A percentile compares a stretch with the other conserved stretches of the same genome.
These are phyloP conservation scores for Ibycter americanus DNA, from an alignment of 2,797 vertebrate genomes.

Conservation along the genomic window DNA sequence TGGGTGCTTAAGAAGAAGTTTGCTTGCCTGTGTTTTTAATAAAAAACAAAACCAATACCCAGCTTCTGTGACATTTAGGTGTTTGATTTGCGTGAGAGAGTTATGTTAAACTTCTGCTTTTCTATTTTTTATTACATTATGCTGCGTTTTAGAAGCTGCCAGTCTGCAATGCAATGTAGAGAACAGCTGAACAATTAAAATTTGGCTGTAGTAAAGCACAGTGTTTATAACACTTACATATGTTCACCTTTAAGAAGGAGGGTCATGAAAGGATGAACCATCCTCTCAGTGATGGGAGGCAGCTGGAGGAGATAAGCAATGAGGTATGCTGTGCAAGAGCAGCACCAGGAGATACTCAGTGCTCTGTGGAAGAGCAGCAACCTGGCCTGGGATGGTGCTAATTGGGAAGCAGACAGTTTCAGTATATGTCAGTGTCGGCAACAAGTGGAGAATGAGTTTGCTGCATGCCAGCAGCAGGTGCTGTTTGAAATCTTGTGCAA, in stretches of 20 bases:
- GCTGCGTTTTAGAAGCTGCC: neutral
- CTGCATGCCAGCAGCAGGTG: neutral
- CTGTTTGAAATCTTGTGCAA: neutral
- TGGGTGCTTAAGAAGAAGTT: neutral
- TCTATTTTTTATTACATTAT: neutral
- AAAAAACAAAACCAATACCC: neutral
- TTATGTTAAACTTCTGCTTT: neutral
- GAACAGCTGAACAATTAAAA: neutral
- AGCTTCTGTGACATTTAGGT: neutral
- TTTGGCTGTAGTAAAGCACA: neutral
- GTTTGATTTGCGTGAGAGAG: neutral
- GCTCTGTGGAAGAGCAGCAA: neutral
- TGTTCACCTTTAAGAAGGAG: neutral
- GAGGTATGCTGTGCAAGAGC: neutral
- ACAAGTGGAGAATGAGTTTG: neutral
- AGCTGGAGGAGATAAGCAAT: neutral
- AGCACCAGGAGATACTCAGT: slow-evolving; percentile 1
- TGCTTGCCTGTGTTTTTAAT: neutral
- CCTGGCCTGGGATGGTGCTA: neutral
- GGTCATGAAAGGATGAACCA: neutral
- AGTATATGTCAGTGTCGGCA: neutral
- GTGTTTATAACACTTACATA: neutral
- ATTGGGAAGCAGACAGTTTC: neutral
- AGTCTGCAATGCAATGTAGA: neutral
- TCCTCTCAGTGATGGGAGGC: neutral